These are phyloP conservation scores for Ageneiosus marmoratus DNA, from an alignment of 2,113 vertebrate genomes.

Conservation along the genomic window DNA sequence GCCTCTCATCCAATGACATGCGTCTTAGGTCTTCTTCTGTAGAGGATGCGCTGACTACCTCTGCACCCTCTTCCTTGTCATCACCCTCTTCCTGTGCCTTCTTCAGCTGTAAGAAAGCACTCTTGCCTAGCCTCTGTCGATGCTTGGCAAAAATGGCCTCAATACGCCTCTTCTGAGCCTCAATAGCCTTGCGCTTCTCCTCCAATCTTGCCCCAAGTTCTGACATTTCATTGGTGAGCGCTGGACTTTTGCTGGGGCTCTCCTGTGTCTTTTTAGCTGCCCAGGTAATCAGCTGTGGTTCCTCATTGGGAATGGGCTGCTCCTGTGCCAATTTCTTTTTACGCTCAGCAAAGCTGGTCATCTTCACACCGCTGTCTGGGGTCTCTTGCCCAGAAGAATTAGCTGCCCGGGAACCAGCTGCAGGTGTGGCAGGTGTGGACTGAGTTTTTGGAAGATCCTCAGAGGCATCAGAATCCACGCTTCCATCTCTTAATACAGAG, in stretches of 20 bases:
- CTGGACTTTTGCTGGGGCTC: constrained; percentile 76
- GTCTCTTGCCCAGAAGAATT: constrained; percentile 50
- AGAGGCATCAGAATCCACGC: constrained; percentile 80
- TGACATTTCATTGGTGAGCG: constrained; percentile 82
- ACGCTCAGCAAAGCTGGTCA: constrained; percentile 91
- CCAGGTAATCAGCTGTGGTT: constrained; percentile 64
- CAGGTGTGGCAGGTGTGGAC: constrained; percentile 68
- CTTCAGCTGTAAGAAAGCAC: constrained; percentile 85
- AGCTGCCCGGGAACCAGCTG: constrained; percentile 26
- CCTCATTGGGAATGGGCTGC: constrained; percentile 60
- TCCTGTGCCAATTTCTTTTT: constrained; percentile 80
- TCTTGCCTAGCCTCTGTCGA: constrained; percentile 86
- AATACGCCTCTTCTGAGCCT: constrained; percentile 91
- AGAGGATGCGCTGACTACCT: constrained; percentile 56
- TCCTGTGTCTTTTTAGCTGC: constrained; percentile 72
- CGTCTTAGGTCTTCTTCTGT: constrained; percentile 65
- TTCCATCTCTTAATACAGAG: constrained; percentile 80
- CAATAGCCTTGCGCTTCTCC: constrained; percentile 89
- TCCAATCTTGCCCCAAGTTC: constrained; percentile 84
- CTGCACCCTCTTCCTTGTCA: constrained; percentile 39
- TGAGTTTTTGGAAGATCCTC: constrained; percentile 76
- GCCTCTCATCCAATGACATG: constrained; percentile 68
- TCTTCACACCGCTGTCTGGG: constrained; percentile 79
- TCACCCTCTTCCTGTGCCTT: constrained; percentile 66
- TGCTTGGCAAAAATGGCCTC: constrained; percentile 93